phyloP scores from a whole-genome alignment of 23 tunicate species.

The Halocynthia aurantium region DNA sequence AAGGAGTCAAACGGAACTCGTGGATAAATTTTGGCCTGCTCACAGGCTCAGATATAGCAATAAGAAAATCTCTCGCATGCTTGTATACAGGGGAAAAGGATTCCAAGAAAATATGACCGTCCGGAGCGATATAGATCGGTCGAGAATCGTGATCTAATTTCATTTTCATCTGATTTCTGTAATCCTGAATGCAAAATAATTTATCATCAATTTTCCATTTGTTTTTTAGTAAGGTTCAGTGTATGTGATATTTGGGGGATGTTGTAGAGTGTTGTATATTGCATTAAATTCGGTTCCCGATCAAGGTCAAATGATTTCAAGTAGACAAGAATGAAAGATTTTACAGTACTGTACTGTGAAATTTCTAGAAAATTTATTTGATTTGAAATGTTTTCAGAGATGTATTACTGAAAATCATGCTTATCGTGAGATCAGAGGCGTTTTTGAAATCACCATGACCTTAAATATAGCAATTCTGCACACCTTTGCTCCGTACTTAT shows the following conservation, averaged over 20 bases:
- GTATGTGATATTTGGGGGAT: not conserved
- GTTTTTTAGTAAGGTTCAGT: not conserved
- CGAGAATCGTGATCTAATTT: constrained; percentile 70
- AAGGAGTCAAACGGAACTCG: constrained; percentile 91
- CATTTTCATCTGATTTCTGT: constrained; percentile 66
- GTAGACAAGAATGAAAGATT: too few species aligned
- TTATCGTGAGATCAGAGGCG: not conserved
- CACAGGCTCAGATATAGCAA: constrained; percentile 94
- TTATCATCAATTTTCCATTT: not conserved
- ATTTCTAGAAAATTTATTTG: too few species aligned
- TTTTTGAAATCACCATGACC: too few species aligned
- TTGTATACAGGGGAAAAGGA: constrained; percentile 94
- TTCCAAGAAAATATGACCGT: constrained; percentile 95
- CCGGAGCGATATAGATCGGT: constrained; percentile 90
- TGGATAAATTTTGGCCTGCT: constrained; percentile 86
- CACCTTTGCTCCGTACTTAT: constrained; percentile 70
- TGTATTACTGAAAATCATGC: not conserved
- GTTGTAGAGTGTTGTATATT: too few species aligned
- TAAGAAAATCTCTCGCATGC: constrained; percentile 97
- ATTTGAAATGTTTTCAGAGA: too few species aligned
- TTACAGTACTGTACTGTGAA: too few species aligned
- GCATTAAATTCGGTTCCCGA: too few species aligned
- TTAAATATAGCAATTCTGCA: not conserved
- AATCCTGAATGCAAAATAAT: constrained; percentile 25
- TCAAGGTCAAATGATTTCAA: too few species aligned